Evolutionary conservation across 2,888 invertebrate species (phyloP), one percentile per base, ranked within the genome.

Genomic region (Heliconius charithonia): DNA sequence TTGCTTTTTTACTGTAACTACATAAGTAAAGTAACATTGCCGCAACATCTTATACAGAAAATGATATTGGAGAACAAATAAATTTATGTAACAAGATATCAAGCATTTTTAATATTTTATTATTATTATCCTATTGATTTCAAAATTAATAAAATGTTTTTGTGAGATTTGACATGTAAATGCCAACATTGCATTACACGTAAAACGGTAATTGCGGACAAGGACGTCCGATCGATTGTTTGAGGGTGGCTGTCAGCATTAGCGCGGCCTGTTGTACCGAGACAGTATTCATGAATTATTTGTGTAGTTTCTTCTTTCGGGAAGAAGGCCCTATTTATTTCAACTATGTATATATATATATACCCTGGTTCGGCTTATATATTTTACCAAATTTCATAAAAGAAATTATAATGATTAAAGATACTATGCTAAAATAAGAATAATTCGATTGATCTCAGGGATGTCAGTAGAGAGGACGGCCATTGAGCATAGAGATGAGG

Each of bases 151-250:
- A n/a, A n/a, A 51, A 27, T 25, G 45, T 9, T 19, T 25, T 27
- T 13, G 19, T 51, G 51, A 51, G 51, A 45, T 19, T 59, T n/a
- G 59, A n/a, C 59, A 59, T n/a, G 59, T 59, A 59, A 59, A 59
- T 27, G 27, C 27, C 45, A 25, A 19, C 45, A 70, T 71, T 71
- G 70, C 45, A 70, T 56, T 71, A 19, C 51, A 71, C 29, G 71
- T 71, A n/a, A 72, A n/a, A 32, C 32, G 7, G 29, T 56, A 59
- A 59, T 72, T 72, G 72, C 56, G 72, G 72, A 59, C 72, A 72
- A 72, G 72, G 72, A 32, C 72, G 72, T n/a, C 13, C 56, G 72
- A 72, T 72, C 72, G 72, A 72, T 72, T 12, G 71, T 29, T 29
- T 12, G 37, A 10, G 37, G 37, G 37, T 51, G 51, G 51, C 51